These are phyloP conservation scores for Acestrorhynchus altus DNA, from an alignment of 2,797 vertebrate species.

Conservation along the genomic window DNA sequence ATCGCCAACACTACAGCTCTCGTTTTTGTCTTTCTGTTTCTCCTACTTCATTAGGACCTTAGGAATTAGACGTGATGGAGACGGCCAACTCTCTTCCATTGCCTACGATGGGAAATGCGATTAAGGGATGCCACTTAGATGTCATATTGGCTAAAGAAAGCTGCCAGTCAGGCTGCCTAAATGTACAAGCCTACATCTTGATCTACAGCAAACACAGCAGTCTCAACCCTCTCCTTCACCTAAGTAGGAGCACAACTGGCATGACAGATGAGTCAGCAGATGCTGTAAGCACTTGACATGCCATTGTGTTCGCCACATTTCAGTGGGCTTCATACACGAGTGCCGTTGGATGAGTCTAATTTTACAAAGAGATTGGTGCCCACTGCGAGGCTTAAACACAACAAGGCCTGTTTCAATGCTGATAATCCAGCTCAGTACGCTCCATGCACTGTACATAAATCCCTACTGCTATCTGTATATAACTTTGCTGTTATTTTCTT, in stretches of 20 bases:
- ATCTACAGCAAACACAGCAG: not conserved
- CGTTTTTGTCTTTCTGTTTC: not conserved
- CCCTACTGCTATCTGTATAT: slow-evolving; percentile 77
- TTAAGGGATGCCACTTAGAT: not conserved
- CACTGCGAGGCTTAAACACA: slow-evolving; percentile 77
- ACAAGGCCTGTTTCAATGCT: slow-evolving; percentile 80
- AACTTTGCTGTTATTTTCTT: slow-evolving; percentile 67
- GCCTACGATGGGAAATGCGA: not conserved
- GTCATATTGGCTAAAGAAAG: slow-evolving; percentile 40
- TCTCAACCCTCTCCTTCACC: not conserved
- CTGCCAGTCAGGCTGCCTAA: not conserved
- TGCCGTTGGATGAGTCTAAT: slow-evolving; percentile 74
- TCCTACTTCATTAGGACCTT: not conserved
- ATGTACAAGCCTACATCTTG: too few relatives aligned
- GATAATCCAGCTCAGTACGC: slow-evolving; percentile 78
- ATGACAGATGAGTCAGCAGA: slow-evolving; percentile 63
- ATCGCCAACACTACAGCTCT: not conserved
- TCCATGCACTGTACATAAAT: slow-evolving; percentile 80
- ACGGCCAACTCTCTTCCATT: not conserved
- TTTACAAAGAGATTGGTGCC: slow-evolving; percentile 79
- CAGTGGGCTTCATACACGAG: slow-evolving; percentile 76
- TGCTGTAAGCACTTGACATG: slow-evolving; percentile 79
- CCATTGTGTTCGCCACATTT: slow-evolving; percentile 74
- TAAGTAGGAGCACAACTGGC: not conserved
- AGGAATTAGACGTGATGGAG: not conserved